Evolutionary conservation across 2,888 invertebrate genomes (phyloP).

Genomic region (Rhagophthalmus giganteus): DNA sequence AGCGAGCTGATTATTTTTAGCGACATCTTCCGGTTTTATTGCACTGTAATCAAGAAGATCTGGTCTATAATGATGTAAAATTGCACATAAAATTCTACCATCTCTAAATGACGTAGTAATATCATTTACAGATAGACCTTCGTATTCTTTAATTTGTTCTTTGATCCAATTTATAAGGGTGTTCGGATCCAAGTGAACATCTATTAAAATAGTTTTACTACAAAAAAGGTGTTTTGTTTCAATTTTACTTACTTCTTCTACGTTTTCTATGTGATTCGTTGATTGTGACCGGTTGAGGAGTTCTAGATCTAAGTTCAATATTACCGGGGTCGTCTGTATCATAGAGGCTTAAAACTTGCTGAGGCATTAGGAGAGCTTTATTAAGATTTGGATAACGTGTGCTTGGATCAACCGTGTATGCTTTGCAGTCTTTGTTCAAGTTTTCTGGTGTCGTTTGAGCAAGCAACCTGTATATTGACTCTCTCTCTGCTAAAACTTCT

Average conservation of each 20-base stretch:
- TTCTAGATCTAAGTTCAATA: conserved; percentile 59
- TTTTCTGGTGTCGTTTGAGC: conserved; percentile 98
- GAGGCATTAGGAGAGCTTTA: conserved; percentile 71
- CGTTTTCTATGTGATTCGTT: conserved; percentile 62
- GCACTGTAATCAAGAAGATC: conserved; percentile 79
- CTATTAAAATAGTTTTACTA: conserved; percentile 57
- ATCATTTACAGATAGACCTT: conserved; percentile 63
- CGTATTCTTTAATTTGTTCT: conserved; percentile 69
- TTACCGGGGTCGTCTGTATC: conserved; percentile 71
- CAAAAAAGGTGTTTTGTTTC: no score
- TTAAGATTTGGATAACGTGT: conserved; percentile 87
- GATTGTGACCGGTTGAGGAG: conserved; percentile 10
- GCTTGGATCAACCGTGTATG: conserved; percentile 84
- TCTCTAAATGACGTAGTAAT: conserved; percentile 71
- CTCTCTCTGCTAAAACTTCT: conserved; percentile 89
- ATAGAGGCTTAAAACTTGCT: conserved; percentile 72
- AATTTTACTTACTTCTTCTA: conserved; percentile 60
- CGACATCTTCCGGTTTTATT: conserved; percentile 65
- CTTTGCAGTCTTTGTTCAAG: conserved; percentile 83
- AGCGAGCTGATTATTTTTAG: conserved; percentile 77
- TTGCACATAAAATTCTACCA: conserved; percentile 70
- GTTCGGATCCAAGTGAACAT: conserved; percentile 72
- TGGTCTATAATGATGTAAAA: conserved; percentile 85
- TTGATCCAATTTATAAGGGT: conserved; percentile 78
- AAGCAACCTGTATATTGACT: conserved; percentile 79